phyloP scores from a whole-genome alignment of 53 echinoderm and acorn worm genomes.

The Mesocentrotus franciscanus region DNA sequence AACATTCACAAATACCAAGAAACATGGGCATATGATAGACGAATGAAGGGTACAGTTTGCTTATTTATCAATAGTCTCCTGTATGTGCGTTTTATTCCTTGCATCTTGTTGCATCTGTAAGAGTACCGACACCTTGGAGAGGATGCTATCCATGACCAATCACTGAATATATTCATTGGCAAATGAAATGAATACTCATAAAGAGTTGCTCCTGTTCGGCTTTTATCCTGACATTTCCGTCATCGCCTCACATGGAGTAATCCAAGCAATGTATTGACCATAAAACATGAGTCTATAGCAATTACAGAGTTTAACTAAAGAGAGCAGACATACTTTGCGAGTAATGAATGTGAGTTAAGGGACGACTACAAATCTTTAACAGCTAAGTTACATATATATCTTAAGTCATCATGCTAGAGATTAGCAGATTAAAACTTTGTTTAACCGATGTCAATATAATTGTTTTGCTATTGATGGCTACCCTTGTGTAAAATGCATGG shows the following conservation, averaged over 20 bases:
- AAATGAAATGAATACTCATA: not conserved
- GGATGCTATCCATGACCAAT: not conserved
- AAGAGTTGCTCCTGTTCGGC: not conserved
- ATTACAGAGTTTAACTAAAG: not conserved
- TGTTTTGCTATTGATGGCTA: no score
- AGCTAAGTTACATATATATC: not conserved
- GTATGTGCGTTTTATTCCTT: not conserved
- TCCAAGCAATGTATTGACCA: not conserved
- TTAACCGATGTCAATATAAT: no score
- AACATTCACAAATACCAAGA: not conserved
- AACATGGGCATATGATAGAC: not conserved
- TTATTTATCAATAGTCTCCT: not conserved
- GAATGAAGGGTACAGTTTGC: not conserved
- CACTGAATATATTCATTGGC: slow-evolving; percentile 41
- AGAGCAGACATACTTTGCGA: not conserved
- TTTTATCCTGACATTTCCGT: not conserved
- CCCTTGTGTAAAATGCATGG: no score
- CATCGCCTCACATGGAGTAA: not conserved
- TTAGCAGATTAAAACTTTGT: not conserved
- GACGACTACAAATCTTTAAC: not conserved
- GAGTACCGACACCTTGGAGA: slow-evolving; percentile 7
- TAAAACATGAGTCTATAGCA: not conserved
- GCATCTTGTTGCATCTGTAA: not conserved
- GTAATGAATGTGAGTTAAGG: not conserved
- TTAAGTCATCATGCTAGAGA: not conserved